Percentiles rank a stretch among this genome's conserved stretches.
phyloP scores from a whole-genome alignment of 23 tunicate genomes.

The Halocynthia aurantium region DNA sequence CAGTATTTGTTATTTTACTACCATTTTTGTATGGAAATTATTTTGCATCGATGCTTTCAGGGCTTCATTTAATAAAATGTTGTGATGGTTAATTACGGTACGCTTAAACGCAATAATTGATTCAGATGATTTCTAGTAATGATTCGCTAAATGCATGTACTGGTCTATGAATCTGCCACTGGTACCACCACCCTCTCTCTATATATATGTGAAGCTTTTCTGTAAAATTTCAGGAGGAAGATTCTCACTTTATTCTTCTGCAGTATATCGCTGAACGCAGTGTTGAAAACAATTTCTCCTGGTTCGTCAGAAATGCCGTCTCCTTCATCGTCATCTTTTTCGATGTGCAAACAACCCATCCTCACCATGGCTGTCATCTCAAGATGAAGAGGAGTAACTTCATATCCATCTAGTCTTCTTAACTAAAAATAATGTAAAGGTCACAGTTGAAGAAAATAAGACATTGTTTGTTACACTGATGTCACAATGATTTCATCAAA shows the following conservation, averaged over 20 bases:
- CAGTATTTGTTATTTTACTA: no score
- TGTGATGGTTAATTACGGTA: background rate
- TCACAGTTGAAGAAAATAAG: background rate
- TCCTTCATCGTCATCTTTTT: constrained; percentile 35
- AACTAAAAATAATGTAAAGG: background rate
- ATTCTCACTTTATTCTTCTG: constrained; percentile 11
- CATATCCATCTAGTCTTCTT: constrained; percentile 43
- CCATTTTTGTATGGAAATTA: background rate
- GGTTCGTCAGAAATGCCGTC: constrained; percentile 30
- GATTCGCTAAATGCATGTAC: no score
- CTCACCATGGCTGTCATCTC: constrained; percentile 65
- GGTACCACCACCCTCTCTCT: background rate
- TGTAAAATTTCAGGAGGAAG: no score
- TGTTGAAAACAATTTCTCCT: constrained; percentile 24
- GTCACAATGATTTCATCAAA: no score
- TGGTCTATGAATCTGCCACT: background rate
- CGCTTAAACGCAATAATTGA: no score
- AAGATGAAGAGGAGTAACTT: constrained; percentile 44
- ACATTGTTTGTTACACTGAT: no score
- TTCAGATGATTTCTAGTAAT: no score
- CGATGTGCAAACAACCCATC: constrained; percentile 43
- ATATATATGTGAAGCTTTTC: no score
- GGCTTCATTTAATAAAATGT: background rate
- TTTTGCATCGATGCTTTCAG: background rate
- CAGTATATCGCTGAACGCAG: constrained; percentile 41